These are phyloP conservation scores for Azorinus chamasolen DNA, from an alignment of 2,888 invertebrate species.

Conservation along the genomic window DNA sequence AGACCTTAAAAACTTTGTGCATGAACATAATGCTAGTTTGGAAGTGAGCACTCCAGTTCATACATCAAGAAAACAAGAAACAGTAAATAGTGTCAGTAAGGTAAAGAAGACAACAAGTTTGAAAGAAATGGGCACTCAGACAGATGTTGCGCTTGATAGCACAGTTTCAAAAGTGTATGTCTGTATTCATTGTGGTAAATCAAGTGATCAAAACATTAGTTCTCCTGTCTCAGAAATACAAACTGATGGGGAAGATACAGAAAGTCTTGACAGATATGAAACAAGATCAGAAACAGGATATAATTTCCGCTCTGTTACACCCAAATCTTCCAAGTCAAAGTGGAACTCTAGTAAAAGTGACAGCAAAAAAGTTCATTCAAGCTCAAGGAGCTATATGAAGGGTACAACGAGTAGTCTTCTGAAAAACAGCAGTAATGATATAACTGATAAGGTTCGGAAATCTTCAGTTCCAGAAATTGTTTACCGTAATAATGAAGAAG, in stretches of 20 bases:
- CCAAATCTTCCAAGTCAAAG: no score
- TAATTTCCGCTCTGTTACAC: no score
- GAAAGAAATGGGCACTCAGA: slow-evolving; percentile 52
- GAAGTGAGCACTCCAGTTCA: slow-evolving; percentile 51
- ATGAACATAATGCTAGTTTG: slow-evolving; percentile 34
- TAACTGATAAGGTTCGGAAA: slow-evolving; percentile 36
- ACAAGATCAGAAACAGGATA: no score
- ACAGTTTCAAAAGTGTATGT: slow-evolving; percentile 30
- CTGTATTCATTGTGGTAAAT: slow-evolving; percentile 63
- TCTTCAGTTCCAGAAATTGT: slow-evolving; percentile 50
- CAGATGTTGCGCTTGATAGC: slow-evolving; percentile 35
- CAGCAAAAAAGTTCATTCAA: neutral
- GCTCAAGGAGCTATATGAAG: slow-evolving; percentile 47
- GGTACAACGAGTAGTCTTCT: slow-evolving; percentile 57
- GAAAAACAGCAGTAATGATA: slow-evolving; percentile 30
- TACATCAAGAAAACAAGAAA: neutral
- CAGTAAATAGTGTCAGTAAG: slow-evolving; percentile 10
- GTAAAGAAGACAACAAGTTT: slow-evolving; percentile 8
- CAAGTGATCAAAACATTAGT: slow-evolving; percentile 31
- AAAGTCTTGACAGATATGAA: no score
- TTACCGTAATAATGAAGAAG: slow-evolving; percentile 23
- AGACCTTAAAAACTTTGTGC: slow-evolving; percentile 60
- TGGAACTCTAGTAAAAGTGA: slow-evolving; percentile 12
- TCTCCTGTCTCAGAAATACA: no score
- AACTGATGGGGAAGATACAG: no score